Conservation (phyloP, 2,888 invertebrate species). For the Eurytoma adleriae region DNA sequence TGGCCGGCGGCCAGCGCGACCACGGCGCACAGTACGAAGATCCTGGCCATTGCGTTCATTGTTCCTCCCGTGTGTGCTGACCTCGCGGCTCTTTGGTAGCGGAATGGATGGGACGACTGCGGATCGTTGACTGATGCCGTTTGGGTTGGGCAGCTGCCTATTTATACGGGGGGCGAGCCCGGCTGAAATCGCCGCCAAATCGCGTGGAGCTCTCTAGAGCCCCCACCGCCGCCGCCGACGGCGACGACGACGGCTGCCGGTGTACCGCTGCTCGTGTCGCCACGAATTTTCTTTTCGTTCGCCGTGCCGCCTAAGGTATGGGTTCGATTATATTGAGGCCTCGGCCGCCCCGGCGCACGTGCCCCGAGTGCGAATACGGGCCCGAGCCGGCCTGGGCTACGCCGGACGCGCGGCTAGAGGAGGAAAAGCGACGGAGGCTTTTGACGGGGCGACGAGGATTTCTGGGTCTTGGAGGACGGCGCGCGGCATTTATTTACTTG, state of each 20-base stretch:
- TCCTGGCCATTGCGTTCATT: constrained; percentile 62
- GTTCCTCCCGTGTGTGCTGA: constrained; percentile 18
- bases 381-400: constrained; percentile 44
- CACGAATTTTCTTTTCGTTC: constrained; percentile 75
- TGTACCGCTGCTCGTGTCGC: constrained; percentile 55
- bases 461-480: constrained; percentile 19
- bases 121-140: constrained; percentile 72
- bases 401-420: constrained; percentile 14
- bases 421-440: constrained; percentile 32
- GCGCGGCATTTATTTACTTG: constrained; percentile 17
- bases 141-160: constrained; percentile 69
- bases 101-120: constrained; percentile 61
- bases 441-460: constrained; percentile 18
- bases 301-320: constrained; percentile 53
- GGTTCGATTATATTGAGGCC: constrained; percentile 74
- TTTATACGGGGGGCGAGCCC: constrained; percentile 70
- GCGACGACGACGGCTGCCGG: too few relatives aligned
- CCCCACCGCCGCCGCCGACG: not conserved
- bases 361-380: constrained; percentile 35
- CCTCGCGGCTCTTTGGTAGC: constrained; percentile 25
- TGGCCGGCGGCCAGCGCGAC: constrained; percentile 80
- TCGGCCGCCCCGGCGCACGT: constrained; percentile 63
- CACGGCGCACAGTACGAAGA: constrained; percentile 75
- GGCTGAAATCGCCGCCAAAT: constrained; percentile 43
- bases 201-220: constrained; percentile 27